Base-by-base conservation (phyloP, 1,140 invertebrate genomes). In the Augochlora pura region DNA sequence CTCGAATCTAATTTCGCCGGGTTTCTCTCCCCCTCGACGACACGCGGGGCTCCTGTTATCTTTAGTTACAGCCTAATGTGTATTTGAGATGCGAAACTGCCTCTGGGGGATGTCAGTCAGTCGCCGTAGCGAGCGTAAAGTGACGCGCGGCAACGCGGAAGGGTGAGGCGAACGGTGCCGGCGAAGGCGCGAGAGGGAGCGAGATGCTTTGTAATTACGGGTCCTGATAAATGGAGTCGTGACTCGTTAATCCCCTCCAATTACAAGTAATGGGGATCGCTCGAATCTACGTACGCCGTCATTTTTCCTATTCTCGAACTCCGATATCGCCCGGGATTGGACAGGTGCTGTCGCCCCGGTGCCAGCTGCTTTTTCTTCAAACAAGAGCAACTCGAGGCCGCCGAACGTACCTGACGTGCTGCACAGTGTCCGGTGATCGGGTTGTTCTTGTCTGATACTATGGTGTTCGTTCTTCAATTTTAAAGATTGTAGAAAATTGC, bases 221-320 rank as follows among this genome's bases (percentile, higher is more conserved):
- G 80, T 80, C 86, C 90, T 93, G 91, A 93, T 93, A 92, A 93
- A 93, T 93, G 91, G 90, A 93, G 87, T 91, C 89, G 86, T 89
- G 91, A 92, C 91, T 93, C 91, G 91, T 93, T 93, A 93, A 93
- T 93, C 90, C 91, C 88, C 86, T 90, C 91, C 91, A 93, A 93
- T 93, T 92, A 93, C 89, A 90, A 88, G 86, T 90, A 90, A 92
- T 91, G 87, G 91, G 87, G 87, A 91, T 84, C 89, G 81, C 88
- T 89, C 88, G 86, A 72, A 88, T 86, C 87, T 87, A 87, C 85
- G 69, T 42, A 67, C 83, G 64, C 76, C 77, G 80, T 89, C 86
- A 86, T 88, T 90, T 89, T 89, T 85, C 69, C 84, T 85, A 85
- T 86, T 90, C 86, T 85, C 79, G 77, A 86, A 86, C 86, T 85